phyloP scores from a whole-genome alignment of 2,113 vertebrate species.

The Beaufortia kweichowensis region DNA sequence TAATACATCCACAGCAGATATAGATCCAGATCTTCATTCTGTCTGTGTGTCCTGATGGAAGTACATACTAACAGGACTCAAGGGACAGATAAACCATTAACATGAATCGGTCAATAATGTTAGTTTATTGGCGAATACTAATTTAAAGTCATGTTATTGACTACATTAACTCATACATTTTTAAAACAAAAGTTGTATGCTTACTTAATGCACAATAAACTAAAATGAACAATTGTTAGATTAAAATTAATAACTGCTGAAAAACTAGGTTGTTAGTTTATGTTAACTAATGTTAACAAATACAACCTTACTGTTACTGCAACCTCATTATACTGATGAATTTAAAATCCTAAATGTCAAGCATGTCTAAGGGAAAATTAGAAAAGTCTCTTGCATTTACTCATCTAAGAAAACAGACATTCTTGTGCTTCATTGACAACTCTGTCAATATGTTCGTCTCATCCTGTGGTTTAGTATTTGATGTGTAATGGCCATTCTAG shows the following conservation, averaged over 20 bases:
- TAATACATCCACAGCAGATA: neutral
- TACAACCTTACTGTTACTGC: too few species aligned
- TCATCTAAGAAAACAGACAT: neutral
- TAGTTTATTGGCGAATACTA: neutral
- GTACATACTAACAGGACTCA: neutral
- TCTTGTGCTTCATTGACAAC: too few species aligned
- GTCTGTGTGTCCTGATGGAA: too few species aligned
- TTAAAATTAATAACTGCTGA: too few species aligned
- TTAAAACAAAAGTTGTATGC: too few species aligned
- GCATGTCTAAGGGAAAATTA: neutral
- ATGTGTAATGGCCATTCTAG: neutral
- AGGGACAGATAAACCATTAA: neutral
- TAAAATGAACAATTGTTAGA: too few species aligned
- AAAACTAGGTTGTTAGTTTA: too few species aligned
- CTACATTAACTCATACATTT: too few species aligned
- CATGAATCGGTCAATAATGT: neutral
- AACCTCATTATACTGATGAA: too few species aligned
- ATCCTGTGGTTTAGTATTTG: constrained; percentile 11
- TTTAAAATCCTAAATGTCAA: neutral
- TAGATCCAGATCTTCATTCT: neutral
- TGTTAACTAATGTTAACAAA: too few species aligned
- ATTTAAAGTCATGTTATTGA: too few species aligned
- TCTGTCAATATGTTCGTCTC: neutral
- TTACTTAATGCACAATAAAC: too few species aligned
- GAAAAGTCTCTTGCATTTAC: neutral